Evolutionary conservation across 2,888 invertebrate genomes (phyloP).

Genomic region (Cephonodes hylas): DNA sequence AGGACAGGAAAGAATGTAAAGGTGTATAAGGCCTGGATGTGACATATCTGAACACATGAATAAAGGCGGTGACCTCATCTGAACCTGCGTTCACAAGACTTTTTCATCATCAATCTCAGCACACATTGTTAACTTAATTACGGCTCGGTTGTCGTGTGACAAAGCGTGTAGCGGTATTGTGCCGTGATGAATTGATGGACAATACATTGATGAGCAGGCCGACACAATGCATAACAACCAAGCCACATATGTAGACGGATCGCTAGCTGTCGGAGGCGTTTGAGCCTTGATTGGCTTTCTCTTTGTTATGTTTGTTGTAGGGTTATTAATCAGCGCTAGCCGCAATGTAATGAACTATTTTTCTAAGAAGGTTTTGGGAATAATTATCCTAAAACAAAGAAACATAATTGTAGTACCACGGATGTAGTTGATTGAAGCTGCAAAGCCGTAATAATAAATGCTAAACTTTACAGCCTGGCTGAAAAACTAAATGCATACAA

Average conservation of each 20-base stretch:
- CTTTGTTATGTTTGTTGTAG: constrained; percentile 2
- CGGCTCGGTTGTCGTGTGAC: constrained; percentile 31
- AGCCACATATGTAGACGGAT: constrained; percentile 4
- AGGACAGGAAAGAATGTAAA: no score
- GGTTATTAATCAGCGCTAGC: not conserved
- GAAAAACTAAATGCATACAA: not conserved
- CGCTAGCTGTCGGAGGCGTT: not conserved
- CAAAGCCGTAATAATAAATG: no score
- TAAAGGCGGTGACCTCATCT: constrained; percentile 1
- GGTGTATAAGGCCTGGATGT: no score
- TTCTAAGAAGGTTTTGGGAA: not conserved
- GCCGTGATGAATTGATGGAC: constrained; percentile 39
- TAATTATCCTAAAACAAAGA: not conserved
- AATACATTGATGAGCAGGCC: constrained; percentile 36
- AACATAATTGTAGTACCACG: no score
- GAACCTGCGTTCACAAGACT: constrained; percentile 10
- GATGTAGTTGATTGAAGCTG: no score
- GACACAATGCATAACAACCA: not conserved
- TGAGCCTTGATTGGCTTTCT: constrained; percentile 10
- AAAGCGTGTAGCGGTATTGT: constrained; percentile 22
- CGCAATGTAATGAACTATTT: not conserved
- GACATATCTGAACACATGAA: not conserved
- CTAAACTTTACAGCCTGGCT: not conserved
- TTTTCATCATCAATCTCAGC: constrained; percentile 25
- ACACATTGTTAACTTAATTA: constrained; percentile 35